Evolutionary conservation across 2,888 invertebrate genomes (phyloP).

Genomic region (Bombylius discolor): DNA sequence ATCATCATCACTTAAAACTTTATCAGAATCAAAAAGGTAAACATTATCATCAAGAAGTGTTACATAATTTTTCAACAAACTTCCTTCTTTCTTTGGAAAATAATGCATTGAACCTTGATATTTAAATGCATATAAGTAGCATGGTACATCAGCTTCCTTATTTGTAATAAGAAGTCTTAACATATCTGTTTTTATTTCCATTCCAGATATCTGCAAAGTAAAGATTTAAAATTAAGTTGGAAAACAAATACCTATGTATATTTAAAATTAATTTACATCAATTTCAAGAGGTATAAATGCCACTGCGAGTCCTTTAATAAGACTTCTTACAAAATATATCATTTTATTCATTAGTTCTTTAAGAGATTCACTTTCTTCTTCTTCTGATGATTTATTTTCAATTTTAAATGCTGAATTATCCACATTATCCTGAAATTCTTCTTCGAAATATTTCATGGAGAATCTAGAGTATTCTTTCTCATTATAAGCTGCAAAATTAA

Average conservation of each 20-base stretch:
- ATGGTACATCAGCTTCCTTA: not conserved
- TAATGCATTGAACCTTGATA: slow-evolving; percentile 21
- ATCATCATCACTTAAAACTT: slow-evolving; percentile 20
- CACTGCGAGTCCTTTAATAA: not conserved
- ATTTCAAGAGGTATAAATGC: not conserved
- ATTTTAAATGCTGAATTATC: not conserved
- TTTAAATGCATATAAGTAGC: slow-evolving; percentile 33
- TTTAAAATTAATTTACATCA: not conserved
- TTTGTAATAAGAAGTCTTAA: not conserved
- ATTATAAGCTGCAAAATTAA: not conserved
- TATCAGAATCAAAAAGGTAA: slow-evolving; percentile 32
- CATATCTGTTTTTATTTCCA: not conserved
- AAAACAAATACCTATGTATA: not conserved
- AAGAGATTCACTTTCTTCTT: not conserved
- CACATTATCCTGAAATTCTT: not conserved
- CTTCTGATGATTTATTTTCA: no score
- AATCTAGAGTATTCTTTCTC: not conserved
- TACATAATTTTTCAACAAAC: slow-evolving; percentile 22
- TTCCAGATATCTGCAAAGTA: not conserved
- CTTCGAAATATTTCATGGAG: not conserved
- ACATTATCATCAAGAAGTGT: slow-evolving; percentile 40
- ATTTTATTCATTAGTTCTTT: not conserved
- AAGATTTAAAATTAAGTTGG: not conserved
- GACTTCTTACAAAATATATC: not conserved
- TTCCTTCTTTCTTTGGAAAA: slow-evolving; percentile 17